Evolutionary conservation across 2,888 invertebrate genomes (phyloP), one percentile per base, ranked within the genome.

Genomic region (Agapostemon virescens): DNA sequence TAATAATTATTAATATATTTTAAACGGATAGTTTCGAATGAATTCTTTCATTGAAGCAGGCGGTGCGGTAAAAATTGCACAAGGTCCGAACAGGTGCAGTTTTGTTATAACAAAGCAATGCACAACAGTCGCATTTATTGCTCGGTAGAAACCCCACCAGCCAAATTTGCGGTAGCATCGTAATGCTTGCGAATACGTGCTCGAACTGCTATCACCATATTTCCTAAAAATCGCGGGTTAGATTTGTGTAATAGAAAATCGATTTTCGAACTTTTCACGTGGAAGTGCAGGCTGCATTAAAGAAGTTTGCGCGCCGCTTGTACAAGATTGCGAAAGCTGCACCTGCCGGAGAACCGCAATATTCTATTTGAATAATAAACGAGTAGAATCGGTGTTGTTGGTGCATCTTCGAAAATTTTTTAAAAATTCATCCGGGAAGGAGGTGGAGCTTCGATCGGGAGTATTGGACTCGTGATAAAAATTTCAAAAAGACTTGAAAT

Each of bases 351-450:
- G 30, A 30, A 58, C 26, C 30, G 58, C 17, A 30, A 30, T 30
- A 58, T 58, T 58, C 15, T 26, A 58, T 58, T 30, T 58, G 58
- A 58, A 58, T 58, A 58, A 58, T 30, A 58, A 30, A 58, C 15
- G 30, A 30, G 7, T 2, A 15, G 7, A 30, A 30, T 58, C 58
- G 17, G 30, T 30, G 15, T 58, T 30, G 58, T 58, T 9, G 58
- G 30, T 23, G 17, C 7, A 7, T 17, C 5, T 17, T 30, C 30
- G 17, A 30, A 17, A 17, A 58, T 58, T 30, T 7, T 17, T 6
- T 1, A 4, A 38, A 64, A 38, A 40, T 42, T 66, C 26, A 38
- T 11, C 6, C 17, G 0, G 23, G 0, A 2, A 30, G 30, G 26
- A 20, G 40, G 45, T 3, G 15, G 36, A n/a, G n/a, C 36, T 17